Evolutionary conservation across 2,888 invertebrate species (phyloP), one percentile per base, ranked within the genome.

Genomic region (Julus scanicus): DNA sequence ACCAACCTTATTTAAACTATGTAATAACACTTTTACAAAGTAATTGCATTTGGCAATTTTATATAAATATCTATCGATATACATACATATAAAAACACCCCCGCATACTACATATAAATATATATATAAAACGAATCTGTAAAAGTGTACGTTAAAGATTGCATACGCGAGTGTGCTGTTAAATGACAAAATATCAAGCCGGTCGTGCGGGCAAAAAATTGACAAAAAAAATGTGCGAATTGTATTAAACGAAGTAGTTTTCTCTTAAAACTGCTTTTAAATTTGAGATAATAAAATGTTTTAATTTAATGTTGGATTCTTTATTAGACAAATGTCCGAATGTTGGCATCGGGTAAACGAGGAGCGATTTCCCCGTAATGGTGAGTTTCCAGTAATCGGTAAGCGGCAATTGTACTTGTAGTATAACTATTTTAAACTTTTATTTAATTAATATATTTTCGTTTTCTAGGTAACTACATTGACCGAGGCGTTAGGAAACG

Each of bases 211-310:
- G 13, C 15, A 15, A 53, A 53, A 53, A 53, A 9, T 2, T 53
- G 53, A 53, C 53, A 53, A 5, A 53, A 11, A 53, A 53, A 53
- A 53, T 53, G 53, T 53, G 53, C 6, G 53, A 9, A 53, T 53
- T 53, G 53, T 53, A 53, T 53, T 53, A 53, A 53, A 53, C 53
- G 53, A 53, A 53, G 53, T 53, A 15, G 53, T 53, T 53, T 53
- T 53, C 53, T 53, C 53, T 53, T 53, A 53, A 53, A 53, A 53
- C 53, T 53, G 53, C 53, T 53, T 53, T 53, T 53, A 53, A 53
- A 53, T 53, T 53, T 53, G 53, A 53, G 53, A 53, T 53, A 53
- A 53, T 53, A 53, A 53, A 39, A 83, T 39, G 83, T 83, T 83
- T 83, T 44, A 6, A 44, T 86, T 86, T 86, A 20, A 44, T n/a